Conservation (phyloP, 1,140 invertebrate species). For the Leptoteleia sp. region DNA sequence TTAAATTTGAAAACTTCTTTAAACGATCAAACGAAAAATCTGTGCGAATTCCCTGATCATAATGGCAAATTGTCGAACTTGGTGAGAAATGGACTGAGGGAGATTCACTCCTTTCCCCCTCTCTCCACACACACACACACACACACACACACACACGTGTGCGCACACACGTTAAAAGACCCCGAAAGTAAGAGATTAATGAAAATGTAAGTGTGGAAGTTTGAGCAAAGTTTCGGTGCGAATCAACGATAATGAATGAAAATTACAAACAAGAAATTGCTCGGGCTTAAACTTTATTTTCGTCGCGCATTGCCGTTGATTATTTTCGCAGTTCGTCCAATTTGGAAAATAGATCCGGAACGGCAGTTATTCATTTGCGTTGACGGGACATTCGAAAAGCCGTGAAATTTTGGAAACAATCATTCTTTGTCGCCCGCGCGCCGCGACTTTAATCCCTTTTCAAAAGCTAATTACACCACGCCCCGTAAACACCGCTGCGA, state of each 20-base stretch:
- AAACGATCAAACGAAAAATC: conserved; percentile 43
- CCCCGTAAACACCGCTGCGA: not conserved
- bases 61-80: conserved; percentile 41
- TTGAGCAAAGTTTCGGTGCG: conserved; percentile 5
- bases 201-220: conserved; percentile 36
- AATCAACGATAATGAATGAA: conserved; percentile 33
- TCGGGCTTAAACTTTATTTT: conserved; percentile 5
- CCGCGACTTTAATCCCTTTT: conserved; percentile 2
- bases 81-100: conserved; percentile 14
- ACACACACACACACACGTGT: no score
- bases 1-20: conserved; percentile 32
- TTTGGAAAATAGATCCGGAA: conserved; percentile 8
- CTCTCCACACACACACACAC: no score
- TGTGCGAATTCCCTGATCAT: conserved; percentile 28
- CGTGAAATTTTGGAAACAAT: not conserved
- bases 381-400: not conserved
- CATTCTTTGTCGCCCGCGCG: not conserved
- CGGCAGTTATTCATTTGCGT: no score
- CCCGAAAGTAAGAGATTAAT: conserved; percentile 23
- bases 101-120: conserved; percentile 3
- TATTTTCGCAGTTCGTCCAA: conserved; percentile 8
- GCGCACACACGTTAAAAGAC: not conserved
- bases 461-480: conserved; percentile 4
- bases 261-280: conserved; percentile 28
- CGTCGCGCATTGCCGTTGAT: conserved; percentile 6